Base-by-base conservation (phyloP, 1,140 invertebrate species). In the Lethrus apterus region DNA sequence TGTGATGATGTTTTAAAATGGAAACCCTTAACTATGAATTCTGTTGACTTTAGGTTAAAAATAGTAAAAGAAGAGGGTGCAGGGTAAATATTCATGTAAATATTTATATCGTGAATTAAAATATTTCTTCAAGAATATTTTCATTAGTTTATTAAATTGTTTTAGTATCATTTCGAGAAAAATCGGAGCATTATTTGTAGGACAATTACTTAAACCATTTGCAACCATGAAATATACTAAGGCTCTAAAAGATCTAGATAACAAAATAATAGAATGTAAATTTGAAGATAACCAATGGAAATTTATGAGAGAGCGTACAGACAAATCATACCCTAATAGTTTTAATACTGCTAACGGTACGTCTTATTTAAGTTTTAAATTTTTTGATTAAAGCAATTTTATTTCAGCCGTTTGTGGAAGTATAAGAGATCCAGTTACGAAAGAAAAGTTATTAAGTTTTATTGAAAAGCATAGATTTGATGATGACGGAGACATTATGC, bases 221-320 rank as follows among this genome's bases (percentile, higher is more conserved):
- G 74, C 66, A 2, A 59, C 64, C 32, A 92, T 97, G 62, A 90
- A 86, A 66, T 71, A 82, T 3, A 81, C 74, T 0, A 93, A 89
- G 66, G 73, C 76, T 1, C 59, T 96, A 0, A 83, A 82, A 51
- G 74, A 88, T 34, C 69, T 92, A 26, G 76, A 99, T 67, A 85
- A 86, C 54, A 96, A 96, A 70, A 99, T 99, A 33, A 84, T 99
- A 26, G 97, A 99, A 72, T 99, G 97, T 68, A 88, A 84, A 58
- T 82, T 70, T 56, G 77, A 84, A 23, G 74, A 81, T 32, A 71
- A 75, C 20, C 66, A 79, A 48, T 99, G 97, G 97, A 76, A 85
- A 31, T 97, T 95, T 62, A 93, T 99, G 89, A 77, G 95, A 38
- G 89, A 95, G 67, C 74, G 97, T 59, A 95, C 86, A 0, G 97